Evolutionary conservation across 2,797 vertebrate genomes (phyloP).

Genomic region (Sebastes steindachneri): DNA sequence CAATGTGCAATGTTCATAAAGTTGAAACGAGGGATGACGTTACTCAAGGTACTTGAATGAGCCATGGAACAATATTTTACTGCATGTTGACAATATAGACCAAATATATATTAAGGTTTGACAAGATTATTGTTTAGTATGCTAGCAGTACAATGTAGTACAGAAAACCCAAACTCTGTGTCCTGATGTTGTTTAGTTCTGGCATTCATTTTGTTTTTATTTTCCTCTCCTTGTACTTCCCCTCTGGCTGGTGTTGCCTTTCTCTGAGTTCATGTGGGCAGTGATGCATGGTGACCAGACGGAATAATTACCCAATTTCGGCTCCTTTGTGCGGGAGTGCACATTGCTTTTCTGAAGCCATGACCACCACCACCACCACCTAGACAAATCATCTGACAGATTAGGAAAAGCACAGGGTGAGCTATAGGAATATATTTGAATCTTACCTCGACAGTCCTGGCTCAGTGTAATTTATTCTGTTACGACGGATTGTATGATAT

Average conservation of each 20-base stretch:
- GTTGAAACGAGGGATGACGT: neutral
- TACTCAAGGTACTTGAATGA: neutral
- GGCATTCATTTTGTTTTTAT: conserved; percentile 39
- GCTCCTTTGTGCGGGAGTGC: conserved; percentile 40
- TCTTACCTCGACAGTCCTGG: conserved; percentile 3
- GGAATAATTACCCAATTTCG: conserved; percentile 68
- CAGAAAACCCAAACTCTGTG: neutral
- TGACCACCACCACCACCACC: conserved; percentile 23
- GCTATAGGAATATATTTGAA: conserved; percentile 35
- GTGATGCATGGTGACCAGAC: conserved; percentile 64
- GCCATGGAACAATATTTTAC: neutral
- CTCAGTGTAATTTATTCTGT: neutral
- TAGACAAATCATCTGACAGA: conserved; percentile 32
- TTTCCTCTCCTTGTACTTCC: conserved; percentile 30
- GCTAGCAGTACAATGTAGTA: neutral
- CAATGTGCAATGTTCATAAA: neutral
- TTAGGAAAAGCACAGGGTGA: conserved; percentile 12
- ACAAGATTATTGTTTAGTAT: neutral
- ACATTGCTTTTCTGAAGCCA: conserved; percentile 40
- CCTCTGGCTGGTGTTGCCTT: conserved; percentile 56
- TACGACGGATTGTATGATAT: too few relatives aligned
- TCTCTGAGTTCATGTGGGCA: conserved; percentile 53
- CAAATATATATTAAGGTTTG: neutral
- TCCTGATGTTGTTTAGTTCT: conserved; percentile 10
- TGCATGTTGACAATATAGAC: neutral